phyloP scores from a whole-genome alignment of 1,140 invertebrate genomes.

The Drosophila arawakana region DNA sequence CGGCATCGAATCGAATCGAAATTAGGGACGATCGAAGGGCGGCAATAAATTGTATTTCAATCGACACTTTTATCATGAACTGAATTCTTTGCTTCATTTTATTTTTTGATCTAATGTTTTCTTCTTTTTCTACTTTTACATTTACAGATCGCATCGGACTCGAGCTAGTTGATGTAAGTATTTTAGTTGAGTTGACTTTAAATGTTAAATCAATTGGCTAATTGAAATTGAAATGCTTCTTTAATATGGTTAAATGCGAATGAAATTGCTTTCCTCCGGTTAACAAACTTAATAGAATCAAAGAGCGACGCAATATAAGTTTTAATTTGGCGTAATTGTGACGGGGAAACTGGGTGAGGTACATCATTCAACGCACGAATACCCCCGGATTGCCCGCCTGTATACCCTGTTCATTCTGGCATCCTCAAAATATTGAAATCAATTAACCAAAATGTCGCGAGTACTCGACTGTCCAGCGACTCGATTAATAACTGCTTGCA shows the following conservation, averaged over 20 bases:
- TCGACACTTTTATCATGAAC: constrained; percentile 74
- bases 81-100: not conserved
- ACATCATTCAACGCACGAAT: not conserved
- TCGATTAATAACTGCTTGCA: constrained; percentile 66
- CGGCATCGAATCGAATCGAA: constrained; percentile 52
- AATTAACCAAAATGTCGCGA: constrained; percentile 76
- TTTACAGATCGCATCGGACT: constrained; percentile 36
- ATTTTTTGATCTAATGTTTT: constrained; percentile 16
- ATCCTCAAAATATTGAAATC: constrained; percentile 53
- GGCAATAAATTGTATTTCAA: constrained; percentile 73
- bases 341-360: constrained; percentile 13
- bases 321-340: constrained; percentile 80
- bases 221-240: constrained; percentile 71
- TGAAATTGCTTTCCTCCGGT: constrained; percentile 55
- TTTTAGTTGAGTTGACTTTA: constrained; percentile 1
- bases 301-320: constrained; percentile 67
- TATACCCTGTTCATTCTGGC: too few relatives aligned
- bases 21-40: constrained; percentile 48
- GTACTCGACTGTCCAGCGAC: constrained; percentile 61
- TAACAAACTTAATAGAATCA: constrained; percentile 79
- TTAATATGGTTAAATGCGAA: constrained; percentile 68
- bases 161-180: constrained; percentile 40
- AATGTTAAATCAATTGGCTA: constrained; percentile 67
- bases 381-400: not conserved
- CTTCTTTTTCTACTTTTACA: not conserved